Evolutionary conservation across 2,797 vertebrate species (phyloP), one percentile per base, ranked within the genome.

Genomic region (Melanotaenia pygmaea): DNA sequence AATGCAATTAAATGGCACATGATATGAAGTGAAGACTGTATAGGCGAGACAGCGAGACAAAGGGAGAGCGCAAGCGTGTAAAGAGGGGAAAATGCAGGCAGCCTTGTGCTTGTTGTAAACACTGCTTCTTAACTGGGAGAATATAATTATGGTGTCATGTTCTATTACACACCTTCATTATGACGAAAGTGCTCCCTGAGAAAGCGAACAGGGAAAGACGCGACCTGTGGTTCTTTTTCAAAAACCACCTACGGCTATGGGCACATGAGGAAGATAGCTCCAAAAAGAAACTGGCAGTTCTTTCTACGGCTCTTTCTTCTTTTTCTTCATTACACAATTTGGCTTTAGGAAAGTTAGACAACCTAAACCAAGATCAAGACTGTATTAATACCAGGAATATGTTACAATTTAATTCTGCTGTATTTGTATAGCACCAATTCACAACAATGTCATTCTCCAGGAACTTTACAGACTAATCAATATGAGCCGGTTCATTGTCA

Each of bases 141-240:
- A 89, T 89, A 92, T 94, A 93, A 93, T 93, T 91, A 90, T 62
- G 83, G 87, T 91, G 92, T 91, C 92, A 91, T 92, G 91, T 93
- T 91, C 85, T 89, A 91, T 93, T 92, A 92, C 84, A 89, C 89
- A 91, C 90, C 90, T 92, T 90, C 84, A 88, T 93, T 86, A 89
- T 91, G 91, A 89, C 79, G 80, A 43, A 16, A 74, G 53, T 34
- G 81, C 83, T 85, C 76, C 74, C 75, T 20, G 64, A 78, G 79
- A 77, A 81, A 65, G 73, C 26, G 28, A 82, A 75, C 73, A 77
- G 43, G 68, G 69, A 53, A 60, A 67, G 77, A 81, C 26, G 67
- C 79, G 82, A 89, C 89, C 80, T 74, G 74, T 71, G 76, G 80
- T 76, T 74, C 56, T 54, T 69, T 74, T 78, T 57, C 11, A 59